These are phyloP conservation scores for Aix galericulata DNA, from an alignment of 2,113 vertebrate genomes.

Conservation along the genomic window DNA sequence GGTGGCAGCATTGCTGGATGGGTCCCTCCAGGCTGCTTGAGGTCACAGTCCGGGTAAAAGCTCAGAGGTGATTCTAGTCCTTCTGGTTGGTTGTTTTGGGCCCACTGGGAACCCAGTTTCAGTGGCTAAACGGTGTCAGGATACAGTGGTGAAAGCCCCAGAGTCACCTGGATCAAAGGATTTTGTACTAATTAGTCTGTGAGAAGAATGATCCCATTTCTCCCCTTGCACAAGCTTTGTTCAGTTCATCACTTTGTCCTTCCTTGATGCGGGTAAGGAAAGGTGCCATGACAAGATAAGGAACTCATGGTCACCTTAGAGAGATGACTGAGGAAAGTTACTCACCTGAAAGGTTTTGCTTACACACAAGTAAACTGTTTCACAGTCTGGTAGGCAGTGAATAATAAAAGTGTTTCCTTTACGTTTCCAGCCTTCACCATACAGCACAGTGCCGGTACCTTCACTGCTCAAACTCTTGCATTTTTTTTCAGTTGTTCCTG, in stretches of 20 bases:
- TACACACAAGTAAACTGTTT: neutral
- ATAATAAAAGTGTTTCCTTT: neutral
- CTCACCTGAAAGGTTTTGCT: neutral
- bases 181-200: neutral
- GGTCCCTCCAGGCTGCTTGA: accelerated
- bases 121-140: neutral
- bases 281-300: neutral
- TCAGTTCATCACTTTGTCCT: neutral
- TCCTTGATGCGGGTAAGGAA: neutral
- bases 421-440: neutral
- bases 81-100: neutral
- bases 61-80: neutral
- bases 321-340: neutral
- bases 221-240: neutral
- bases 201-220: neutral
- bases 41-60: neutral
- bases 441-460: neutral
- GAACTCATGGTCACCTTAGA: neutral
- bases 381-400: neutral
- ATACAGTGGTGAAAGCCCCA: neutral
- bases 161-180: neutral
- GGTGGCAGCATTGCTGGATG: neutral
- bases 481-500: neutral
- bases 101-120: neutral
- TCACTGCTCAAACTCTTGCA: neutral